These are phyloP conservation scores for Carlito syrichta DNA, from an alignment of 2,113 vertebrate genomes.

Conservation along the genomic window DNA sequence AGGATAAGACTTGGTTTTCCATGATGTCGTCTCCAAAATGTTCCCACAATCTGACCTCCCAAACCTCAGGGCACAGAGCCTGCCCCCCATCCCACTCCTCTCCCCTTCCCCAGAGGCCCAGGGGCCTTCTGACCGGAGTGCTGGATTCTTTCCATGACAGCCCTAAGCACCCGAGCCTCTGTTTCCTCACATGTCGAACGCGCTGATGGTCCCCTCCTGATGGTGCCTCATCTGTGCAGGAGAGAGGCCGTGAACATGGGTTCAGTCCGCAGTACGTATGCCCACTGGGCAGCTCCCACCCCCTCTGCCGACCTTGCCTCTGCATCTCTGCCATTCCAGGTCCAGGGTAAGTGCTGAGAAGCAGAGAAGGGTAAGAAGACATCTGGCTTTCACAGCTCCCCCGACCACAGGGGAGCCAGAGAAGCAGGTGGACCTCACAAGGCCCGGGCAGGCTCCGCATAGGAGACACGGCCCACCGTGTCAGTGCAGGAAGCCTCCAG, in stretches of 20 bases:
- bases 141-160: not conserved
- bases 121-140: not conserved
- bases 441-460: fast-evolving
- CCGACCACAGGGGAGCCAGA: not conserved
- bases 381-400: not conserved
- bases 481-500: too few species aligned
- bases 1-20: not conserved
- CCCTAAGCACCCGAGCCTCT: not conserved
- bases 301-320: not conserved
- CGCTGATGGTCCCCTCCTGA: fast-evolving
- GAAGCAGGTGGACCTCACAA: too few species aligned
- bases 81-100: too few species aligned
- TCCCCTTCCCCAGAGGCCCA: too few species aligned
- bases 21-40: not conserved
- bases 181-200: not conserved
- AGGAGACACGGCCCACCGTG: fast-evolving
- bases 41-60: not conserved
- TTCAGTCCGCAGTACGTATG: not conserved
- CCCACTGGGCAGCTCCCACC: too few species aligned
- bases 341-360: not conserved
- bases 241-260: not conserved
- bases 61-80: not conserved
- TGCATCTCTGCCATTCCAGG: too few species aligned
- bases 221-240: too few species aligned
- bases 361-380: not conserved